Evolutionary conservation across 2,888 invertebrate genomes (phyloP).

Genomic region (Eumacrocentrus americanus): DNA sequence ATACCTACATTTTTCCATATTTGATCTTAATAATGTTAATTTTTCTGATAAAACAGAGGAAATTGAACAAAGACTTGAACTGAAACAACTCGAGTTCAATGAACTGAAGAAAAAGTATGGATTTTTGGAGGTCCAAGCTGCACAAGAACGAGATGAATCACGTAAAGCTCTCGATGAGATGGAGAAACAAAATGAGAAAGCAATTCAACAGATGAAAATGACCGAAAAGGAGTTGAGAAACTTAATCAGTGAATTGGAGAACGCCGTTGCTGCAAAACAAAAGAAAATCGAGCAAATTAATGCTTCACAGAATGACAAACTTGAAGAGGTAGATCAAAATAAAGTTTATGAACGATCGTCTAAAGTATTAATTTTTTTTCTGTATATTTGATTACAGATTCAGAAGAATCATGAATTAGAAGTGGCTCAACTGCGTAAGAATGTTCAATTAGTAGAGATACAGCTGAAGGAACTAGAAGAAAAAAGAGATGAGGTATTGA

Average conservation of each 20-base stretch:
- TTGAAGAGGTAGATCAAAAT: slow-evolving; percentile 18
- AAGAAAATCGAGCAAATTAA: slow-evolving; percentile 10
- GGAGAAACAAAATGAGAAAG: background rate
- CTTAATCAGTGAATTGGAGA: background rate
- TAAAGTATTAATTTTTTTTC: background rate
- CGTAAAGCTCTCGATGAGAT: background rate
- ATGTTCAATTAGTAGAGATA: slow-evolving; percentile 18
- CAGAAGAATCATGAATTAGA: slow-evolving; percentile 16
- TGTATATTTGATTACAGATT: slow-evolving; percentile 27
- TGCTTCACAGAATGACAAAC: slow-evolving; percentile 10
- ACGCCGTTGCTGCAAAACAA: slow-evolving; percentile 6
- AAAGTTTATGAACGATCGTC: background rate
- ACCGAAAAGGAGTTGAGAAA: slow-evolving; percentile 15
- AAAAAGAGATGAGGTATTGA: slow-evolving; percentile 24
- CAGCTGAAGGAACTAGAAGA: slow-evolving; percentile 12
- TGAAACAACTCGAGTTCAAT: background rate
- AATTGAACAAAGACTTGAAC: background rate
- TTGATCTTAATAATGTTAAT: background rate
- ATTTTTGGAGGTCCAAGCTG: background rate
- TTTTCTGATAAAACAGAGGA: background rate
- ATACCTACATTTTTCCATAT: background rate
- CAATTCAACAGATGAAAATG: slow-evolving; percentile 6
- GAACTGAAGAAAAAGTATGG: background rate
- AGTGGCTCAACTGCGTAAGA: slow-evolving; percentile 7
- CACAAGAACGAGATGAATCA: background rate